Evolutionary conservation across 2,113 vertebrate species (phyloP).

Genomic region (Nerophis lumbriciformis): DNA sequence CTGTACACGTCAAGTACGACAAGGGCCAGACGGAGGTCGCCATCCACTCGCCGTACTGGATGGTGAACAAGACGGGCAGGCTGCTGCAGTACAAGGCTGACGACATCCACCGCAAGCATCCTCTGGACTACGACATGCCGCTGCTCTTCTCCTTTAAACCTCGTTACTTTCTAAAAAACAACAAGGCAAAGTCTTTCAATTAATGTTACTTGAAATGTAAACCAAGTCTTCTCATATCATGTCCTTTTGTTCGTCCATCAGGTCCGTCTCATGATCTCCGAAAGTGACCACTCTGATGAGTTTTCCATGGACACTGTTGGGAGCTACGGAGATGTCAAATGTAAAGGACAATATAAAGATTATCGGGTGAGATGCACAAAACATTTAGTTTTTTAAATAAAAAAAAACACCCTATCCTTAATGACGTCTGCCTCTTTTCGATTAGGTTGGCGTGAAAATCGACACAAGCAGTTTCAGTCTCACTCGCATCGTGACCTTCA

Average conservation of each 20-base stretch:
- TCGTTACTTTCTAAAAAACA: slow-evolving; percentile 88
- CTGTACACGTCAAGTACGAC: slow-evolving; percentile 82
- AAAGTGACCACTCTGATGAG: slow-evolving; percentile 88
- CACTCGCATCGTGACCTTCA: slow-evolving; percentile 93
- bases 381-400: not conserved
- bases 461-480: slow-evolving; percentile 92
- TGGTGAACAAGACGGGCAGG: slow-evolving; percentile 91
- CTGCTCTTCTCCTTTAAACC: slow-evolving; percentile 96
- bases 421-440: slow-evolving; percentile 9
- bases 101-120: slow-evolving; percentile 94
- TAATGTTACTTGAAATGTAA: not conserved
- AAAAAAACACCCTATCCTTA: not conserved
- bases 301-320: slow-evolving; percentile 97
- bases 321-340: slow-evolving; percentile 90
- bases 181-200: slow-evolving; percentile 77
- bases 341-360: slow-evolving; percentile 84
- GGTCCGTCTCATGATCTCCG: slow-evolving; percentile 94
- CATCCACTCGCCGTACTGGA: slow-evolving; percentile 94
- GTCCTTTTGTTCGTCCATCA: slow-evolving; percentile 48
- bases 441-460: slow-evolving; percentile 92
- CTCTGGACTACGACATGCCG: slow-evolving; percentile 86
- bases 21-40: slow-evolving; percentile 80
- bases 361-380: slow-evolving; percentile 78
- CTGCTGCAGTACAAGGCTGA: slow-evolving; percentile 96
- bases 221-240: not conserved